Evolutionary conservation across 2,113 vertebrate genomes (phyloP).

Genomic region (Climacteris rufus): DNA sequence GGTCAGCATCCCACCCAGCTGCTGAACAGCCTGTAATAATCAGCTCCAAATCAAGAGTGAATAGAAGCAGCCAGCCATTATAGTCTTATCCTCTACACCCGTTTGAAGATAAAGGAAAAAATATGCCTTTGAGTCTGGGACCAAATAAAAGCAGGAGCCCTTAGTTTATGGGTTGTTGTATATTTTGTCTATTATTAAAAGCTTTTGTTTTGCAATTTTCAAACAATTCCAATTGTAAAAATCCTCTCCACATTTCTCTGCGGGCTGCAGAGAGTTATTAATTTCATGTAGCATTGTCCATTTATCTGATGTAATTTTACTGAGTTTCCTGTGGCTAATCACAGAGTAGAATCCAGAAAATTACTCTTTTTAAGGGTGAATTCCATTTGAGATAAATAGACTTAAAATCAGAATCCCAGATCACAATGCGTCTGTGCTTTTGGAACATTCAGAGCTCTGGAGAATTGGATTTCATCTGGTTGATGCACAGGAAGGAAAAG

Average conservation of each 20-base stretch:
- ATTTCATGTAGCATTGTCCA: background rate
- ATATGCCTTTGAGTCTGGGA: background rate
- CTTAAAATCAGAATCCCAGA: background rate
- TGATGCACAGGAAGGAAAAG: background rate
- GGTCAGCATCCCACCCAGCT: background rate
- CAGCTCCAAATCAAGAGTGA: background rate
- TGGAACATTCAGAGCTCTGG: background rate
- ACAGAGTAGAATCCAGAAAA: background rate
- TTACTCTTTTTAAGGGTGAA: background rate
- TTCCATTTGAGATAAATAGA: background rate
- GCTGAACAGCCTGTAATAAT: background rate
- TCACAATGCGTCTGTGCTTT: background rate
- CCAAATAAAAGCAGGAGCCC: background rate
- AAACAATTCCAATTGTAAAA: background rate
- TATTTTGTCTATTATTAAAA: background rate
- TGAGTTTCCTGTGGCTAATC: constrained; percentile 16
- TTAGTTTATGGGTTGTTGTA: background rate
- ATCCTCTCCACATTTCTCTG: background rate
- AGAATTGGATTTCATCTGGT: background rate
- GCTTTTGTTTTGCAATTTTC: background rate
- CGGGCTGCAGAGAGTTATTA: background rate
- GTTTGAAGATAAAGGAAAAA: background rate
- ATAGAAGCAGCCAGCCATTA: background rate
- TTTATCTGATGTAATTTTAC: background rate
- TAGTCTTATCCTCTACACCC: background rate